Evolutionary conservation across 2,797 vertebrate genomes (phyloP).

Genomic region (Delichon dasypus): DNA sequence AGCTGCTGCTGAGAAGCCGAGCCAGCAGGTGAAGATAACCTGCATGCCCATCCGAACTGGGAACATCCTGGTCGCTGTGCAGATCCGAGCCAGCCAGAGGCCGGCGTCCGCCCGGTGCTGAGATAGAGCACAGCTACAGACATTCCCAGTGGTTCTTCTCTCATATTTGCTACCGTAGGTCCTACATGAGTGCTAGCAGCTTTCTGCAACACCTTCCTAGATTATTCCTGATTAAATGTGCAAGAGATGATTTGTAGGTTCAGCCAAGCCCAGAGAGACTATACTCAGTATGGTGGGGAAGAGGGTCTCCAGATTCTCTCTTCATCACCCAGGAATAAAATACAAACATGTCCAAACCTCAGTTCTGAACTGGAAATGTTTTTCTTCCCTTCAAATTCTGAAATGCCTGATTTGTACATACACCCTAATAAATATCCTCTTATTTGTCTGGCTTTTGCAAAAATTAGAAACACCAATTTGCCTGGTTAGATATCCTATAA

Average conservation of each 20-base stretch:
- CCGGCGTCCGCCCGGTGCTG: no score
- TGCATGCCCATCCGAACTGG: no score
- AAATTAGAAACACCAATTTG: background rate
- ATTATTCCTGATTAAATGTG: background rate
- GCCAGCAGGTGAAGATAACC: no score
- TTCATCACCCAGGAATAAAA: background rate
- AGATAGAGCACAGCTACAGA: no score
- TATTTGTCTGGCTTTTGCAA: background rate
- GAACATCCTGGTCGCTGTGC: no score
- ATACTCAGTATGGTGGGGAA: background rate
- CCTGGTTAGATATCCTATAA: background rate
- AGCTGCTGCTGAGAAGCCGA: no score
- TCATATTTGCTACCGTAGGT: background rate
- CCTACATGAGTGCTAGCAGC: background rate
- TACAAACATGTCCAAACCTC: rapidly evolving
- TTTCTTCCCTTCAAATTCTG: background rate
- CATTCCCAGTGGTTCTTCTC: background rate
- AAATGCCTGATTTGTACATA: background rate
- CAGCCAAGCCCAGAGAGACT: background rate
- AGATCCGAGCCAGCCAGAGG: no score
- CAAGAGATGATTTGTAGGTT: background rate
- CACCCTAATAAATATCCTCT: background rate
- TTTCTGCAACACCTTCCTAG: background rate
- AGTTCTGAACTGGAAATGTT: background rate
- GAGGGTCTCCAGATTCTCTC: background rate